Base-by-base conservation (phyloP, 2,888 invertebrate species). In the Lasioglossum marginatum region DNA sequence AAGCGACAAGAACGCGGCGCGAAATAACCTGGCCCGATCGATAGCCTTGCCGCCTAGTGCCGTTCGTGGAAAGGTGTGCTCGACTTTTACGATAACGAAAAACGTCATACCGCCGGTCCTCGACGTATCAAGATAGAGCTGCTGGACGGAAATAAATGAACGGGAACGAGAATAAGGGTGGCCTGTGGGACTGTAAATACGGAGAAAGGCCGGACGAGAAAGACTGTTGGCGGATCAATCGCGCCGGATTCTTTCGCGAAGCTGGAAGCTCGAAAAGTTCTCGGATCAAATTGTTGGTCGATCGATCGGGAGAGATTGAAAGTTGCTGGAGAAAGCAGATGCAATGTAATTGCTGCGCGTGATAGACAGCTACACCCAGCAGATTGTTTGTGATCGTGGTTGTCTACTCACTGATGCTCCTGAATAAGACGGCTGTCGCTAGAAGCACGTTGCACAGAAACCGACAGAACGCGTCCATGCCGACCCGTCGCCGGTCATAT, bases 361-460 rank as follows among this genome's bases (percentile, higher is more conserved):
- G 75, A 74, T 19, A 66, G n/a, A 81, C 68, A 40, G 68, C 1
- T 23, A 71, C 60, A 80, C 73, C 82, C 74, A 63, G 79, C 78
- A 86, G 63, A 74, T 34, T 52, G 37, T 74, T 48, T 34, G 73
- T 57, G 66, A 77, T 40, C 68, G 52, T 80, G 63, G 8, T n/a
- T 60, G 74, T 80, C 83, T 90, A 93, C 93, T 93, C 93, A 93
- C 94, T 93, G 91, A 94, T 92, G 87, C 89, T 93, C 88, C 92
- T 92, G 77, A 94, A 88, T 84, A 93, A 87, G 88, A 92, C 87
- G 87, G 89, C 88, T 87, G 91, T 90, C 81, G 92, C 89, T 83
- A 93, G 89, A 77, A 93, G 87, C 85, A 93, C 88, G 90, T 92
- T 92, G 91, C 87, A 91, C 79, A 93, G 91, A 88, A 91, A 93